Evolutionary conservation across 2,888 invertebrate genomes (phyloP).

Genomic region (Ophioninae sp.): DNA sequence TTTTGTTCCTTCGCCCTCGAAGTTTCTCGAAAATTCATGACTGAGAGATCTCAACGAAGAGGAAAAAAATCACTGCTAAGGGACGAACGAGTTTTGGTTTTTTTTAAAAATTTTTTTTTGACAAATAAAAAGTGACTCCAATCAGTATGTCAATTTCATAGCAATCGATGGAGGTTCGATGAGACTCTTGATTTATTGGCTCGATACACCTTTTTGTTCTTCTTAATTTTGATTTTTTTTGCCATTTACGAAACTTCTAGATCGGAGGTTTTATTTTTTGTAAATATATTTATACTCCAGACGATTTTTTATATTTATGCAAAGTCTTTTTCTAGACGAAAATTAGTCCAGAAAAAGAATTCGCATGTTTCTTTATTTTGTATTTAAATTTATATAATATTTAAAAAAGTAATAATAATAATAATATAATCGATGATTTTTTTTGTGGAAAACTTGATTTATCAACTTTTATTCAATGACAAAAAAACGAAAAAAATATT

Average conservation of each 20-base stretch:
- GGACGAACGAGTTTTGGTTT: background rate
- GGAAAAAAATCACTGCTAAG: slow-evolving; percentile 1
- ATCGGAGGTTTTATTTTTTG: too few species aligned
- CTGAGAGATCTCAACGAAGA: background rate
- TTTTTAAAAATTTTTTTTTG: background rate
- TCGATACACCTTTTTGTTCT: background rate
- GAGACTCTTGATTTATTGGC: background rate
- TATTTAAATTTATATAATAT: background rate
- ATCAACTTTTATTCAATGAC: too few species aligned
- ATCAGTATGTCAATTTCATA: slow-evolving; percentile 16
- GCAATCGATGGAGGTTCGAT: background rate
- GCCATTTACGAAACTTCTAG: too few species aligned
- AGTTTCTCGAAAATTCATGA: background rate
- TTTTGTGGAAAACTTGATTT: too few species aligned
- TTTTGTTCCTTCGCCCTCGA: background rate
- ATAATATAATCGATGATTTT: too few species aligned
- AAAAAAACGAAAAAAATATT: too few species aligned
- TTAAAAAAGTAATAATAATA: too few species aligned
- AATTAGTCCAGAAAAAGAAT: too few species aligned
- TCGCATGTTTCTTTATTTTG: background rate
- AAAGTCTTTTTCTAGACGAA: too few species aligned
- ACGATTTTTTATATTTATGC: too few species aligned
- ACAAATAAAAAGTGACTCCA: background rate
- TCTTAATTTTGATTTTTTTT: background rate
- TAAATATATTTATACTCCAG: too few species aligned